These are phyloP conservation scores for Vulpes lagopus DNA, from an alignment of 2,113 vertebrate genomes.

Conservation along the genomic window DNA sequence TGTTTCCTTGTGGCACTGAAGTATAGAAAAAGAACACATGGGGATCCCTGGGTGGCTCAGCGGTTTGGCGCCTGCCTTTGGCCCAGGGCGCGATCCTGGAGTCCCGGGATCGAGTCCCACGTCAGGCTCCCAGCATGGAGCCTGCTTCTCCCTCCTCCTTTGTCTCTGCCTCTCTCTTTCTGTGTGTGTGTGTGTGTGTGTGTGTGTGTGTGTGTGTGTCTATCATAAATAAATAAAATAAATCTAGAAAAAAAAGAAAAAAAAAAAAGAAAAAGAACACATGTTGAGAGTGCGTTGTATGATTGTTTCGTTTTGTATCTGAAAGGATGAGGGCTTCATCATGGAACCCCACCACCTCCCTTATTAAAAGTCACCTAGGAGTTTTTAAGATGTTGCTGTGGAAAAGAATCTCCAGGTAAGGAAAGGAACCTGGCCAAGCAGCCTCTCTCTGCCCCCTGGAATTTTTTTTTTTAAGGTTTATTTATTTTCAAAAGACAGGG, in stretches of 20 bases:
- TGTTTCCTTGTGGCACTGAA: not conserved
- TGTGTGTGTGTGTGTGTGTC: too few relatives aligned
- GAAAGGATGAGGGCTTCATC: not conserved
- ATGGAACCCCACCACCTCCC: accelerated
- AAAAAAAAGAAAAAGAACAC: not conserved
- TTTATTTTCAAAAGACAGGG: not conserved
- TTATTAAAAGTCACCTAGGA: not conserved
- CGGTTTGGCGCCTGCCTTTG: too few relatives aligned
- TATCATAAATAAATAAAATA: too few relatives aligned
- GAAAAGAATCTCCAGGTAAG: not conserved
- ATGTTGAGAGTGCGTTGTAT: not conserved
- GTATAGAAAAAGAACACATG: not conserved
- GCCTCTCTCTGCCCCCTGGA: not conserved
- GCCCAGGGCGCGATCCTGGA: too few relatives aligned
- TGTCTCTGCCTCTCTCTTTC: too few relatives aligned
- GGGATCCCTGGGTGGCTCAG: too few relatives aligned
- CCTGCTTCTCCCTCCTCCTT: too few relatives aligned
- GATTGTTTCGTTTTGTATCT: not conserved
- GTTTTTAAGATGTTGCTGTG: not conserved
- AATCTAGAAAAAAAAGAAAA: too few relatives aligned
- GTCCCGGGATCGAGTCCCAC: too few relatives aligned
- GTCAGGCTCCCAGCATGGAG: too few relatives aligned
- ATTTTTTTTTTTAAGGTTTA: not conserved
- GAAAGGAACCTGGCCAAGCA: not conserved
- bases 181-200: too few relatives aligned